phyloP scores from a whole-genome alignment of 2,888 invertebrate genomes.

The Drosophila vallismaia region DNA sequence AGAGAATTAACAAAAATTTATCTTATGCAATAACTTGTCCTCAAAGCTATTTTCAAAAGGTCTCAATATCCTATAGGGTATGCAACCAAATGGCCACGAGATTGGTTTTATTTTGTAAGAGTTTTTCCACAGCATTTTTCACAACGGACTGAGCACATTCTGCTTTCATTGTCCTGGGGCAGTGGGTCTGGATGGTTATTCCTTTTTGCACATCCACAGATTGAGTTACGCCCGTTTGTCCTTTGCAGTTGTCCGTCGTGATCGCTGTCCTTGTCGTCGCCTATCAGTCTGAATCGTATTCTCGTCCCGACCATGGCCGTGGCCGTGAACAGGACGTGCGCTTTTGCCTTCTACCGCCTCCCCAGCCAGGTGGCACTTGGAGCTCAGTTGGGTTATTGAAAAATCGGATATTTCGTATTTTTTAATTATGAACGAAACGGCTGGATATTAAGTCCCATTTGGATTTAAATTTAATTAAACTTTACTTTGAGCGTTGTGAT shows the following conservation, averaged over 20 bases:
- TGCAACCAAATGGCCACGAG: constrained; percentile 28
- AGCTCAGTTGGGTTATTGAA: constrained; percentile 54
- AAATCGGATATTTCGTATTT: constrained; percentile 63
- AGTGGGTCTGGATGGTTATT: constrained; percentile 48
- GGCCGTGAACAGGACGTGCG: constrained; percentile 32
- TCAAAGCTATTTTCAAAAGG: neutral
- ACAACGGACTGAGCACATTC: constrained; percentile 15
- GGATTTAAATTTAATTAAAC: constrained; percentile 58
- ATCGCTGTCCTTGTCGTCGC: constrained; percentile 40
- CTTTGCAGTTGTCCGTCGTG: constrained; percentile 32
- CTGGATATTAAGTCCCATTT: constrained; percentile 59
- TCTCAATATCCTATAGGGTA: constrained; percentile 30
- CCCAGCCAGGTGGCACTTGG: constrained; percentile 5
- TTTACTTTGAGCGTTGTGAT: constrained; percentile 2
- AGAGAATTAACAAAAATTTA: neutral
- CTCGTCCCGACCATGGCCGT: constrained; percentile 31
- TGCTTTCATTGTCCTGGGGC: constrained; percentile 54
- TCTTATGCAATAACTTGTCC: neutral
- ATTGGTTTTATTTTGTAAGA: constrained; percentile 34
- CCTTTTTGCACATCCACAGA: constrained; percentile 61
- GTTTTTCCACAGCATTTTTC: constrained; percentile 15
- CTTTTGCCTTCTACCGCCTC: constrained; percentile 16
- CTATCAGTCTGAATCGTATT: constrained; percentile 43
- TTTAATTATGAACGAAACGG: constrained; percentile 59
- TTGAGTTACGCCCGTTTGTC: constrained; percentile 64